Percentiles rank a stretch among this genome's conserved stretches.
Conservation (phyloP, 1,140 invertebrate genomes). For the Tribolium castaneum region DNA sequence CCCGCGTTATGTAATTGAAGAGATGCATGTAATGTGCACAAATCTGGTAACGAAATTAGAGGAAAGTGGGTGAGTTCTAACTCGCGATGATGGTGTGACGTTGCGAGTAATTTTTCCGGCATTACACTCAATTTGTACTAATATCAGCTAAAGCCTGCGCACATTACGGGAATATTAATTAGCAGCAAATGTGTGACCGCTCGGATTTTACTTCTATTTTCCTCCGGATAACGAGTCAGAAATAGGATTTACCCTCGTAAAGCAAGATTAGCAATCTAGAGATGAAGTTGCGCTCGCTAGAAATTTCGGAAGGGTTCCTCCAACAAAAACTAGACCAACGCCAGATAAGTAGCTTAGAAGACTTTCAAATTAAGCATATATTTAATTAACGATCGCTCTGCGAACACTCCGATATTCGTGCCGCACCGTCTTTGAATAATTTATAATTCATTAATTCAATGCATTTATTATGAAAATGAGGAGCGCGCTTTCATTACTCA, state of each 20-base stretch:
- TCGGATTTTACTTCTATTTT: slow-evolving; percentile 31
- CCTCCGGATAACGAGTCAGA: slow-evolving; percentile 19
- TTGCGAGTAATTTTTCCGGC: slow-evolving; percentile 8
- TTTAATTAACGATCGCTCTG: slow-evolving; percentile 33
- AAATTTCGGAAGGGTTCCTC: slow-evolving; percentile 19
- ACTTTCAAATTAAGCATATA: slow-evolving; percentile 33
- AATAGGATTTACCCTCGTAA: slow-evolving; percentile 35
- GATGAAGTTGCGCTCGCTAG: slow-evolving; percentile 18
- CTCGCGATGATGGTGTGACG: not conserved
- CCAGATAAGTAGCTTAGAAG: slow-evolving; percentile 33
- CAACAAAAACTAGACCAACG: slow-evolving; percentile 30
- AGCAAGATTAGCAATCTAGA: slow-evolving; percentile 34
- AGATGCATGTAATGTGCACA: not conserved
- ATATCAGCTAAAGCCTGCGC: not conserved
- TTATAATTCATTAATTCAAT: slow-evolving; percentile 49
- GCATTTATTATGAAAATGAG: slow-evolving; percentile 54
- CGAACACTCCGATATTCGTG: slow-evolving; percentile 13
- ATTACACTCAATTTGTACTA: slow-evolving; percentile 12
- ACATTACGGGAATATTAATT: slow-evolving; percentile 27
- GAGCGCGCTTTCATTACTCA: slow-evolving; percentile 47
- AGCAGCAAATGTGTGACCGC: slow-evolving; percentile 22
- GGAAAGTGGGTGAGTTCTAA: not conserved
- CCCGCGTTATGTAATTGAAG: not conserved
- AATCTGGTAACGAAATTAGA: not conserved
- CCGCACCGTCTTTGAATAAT: slow-evolving; percentile 35